These are phyloP conservation scores for Sphyrna mokarran DNA, from an alignment of 2,113 vertebrate genomes.

Conservation along the genomic window DNA sequence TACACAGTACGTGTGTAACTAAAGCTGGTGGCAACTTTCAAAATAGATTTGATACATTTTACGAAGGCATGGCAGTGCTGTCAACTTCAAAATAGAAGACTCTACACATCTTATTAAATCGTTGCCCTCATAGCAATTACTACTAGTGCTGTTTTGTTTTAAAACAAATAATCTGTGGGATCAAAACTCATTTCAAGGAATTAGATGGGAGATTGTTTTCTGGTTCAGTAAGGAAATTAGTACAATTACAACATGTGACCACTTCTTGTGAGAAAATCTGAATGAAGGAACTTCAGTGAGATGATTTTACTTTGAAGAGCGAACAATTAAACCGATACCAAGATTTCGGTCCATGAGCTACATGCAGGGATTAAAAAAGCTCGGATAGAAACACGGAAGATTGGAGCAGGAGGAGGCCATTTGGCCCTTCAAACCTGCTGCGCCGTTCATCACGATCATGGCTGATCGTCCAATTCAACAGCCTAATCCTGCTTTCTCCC, in stretches of 20 bases:
- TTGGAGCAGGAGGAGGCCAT: too few relatives aligned
- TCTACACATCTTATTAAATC: not conserved
- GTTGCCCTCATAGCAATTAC: slow-evolving; percentile 10
- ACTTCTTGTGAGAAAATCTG: not conserved
- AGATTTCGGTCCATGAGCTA: not conserved
- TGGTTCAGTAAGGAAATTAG: not conserved
- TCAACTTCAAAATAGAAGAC: slow-evolving; percentile 12
- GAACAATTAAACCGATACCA: not conserved
- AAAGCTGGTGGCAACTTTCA: not conserved
- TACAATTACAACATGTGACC: not conserved
- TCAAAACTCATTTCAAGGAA: not conserved
- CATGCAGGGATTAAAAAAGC: not conserved
- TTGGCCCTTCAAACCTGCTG: too few relatives aligned
- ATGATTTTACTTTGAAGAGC: not conserved
- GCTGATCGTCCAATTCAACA: too few relatives aligned
- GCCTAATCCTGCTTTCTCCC: too few relatives aligned
- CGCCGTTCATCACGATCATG: too few relatives aligned
- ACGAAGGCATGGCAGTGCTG: not conserved
- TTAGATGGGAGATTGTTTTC: not conserved
- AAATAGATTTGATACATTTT: slow-evolving; percentile 8
- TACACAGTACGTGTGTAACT: not conserved
- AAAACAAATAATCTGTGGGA: not conserved
- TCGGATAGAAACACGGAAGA: not conserved
- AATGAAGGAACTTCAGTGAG: not conserved
- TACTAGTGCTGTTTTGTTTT: not conserved